phyloP scores from a whole-genome alignment of 37 sponge, comb jelly and placozoan species.

The Tethya wilhelma region DNA sequence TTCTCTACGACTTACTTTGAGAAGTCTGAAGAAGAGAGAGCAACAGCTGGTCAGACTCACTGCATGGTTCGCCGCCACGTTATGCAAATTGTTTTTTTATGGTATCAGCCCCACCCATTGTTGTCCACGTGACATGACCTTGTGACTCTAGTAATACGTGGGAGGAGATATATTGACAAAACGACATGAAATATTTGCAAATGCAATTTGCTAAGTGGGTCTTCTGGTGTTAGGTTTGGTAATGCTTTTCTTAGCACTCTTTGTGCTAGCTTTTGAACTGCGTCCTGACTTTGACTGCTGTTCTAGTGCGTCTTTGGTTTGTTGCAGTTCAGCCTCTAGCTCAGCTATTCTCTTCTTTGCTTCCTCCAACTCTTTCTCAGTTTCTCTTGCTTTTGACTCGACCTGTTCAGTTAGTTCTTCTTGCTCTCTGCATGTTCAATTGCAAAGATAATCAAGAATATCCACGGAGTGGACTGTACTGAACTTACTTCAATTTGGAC shows the following conservation, averaged over 20 bases:
- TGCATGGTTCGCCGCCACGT: too few species aligned
- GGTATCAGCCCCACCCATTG: too few species aligned
- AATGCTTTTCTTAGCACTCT: neutral
- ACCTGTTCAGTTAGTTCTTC: slow-evolving; percentile 20
- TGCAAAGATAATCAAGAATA: neutral
- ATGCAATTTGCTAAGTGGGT: too few species aligned
- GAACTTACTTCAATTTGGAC: slow-evolving; percentile 34
- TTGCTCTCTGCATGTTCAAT: slow-evolving; percentile 29
- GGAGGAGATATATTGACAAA: too few species aligned
- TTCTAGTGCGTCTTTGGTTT: slow-evolving; percentile 2
- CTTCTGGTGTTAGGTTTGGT: too few species aligned
- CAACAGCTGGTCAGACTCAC: too few species aligned
- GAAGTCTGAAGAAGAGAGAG: too few species aligned
- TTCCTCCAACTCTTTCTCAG: slow-evolving; percentile 38
- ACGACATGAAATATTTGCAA: too few species aligned
- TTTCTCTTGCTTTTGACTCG: slow-evolving; percentile 10
- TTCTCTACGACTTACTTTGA: too few species aligned
- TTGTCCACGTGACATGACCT: too few species aligned
- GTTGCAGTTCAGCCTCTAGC: slow-evolving; percentile 27
- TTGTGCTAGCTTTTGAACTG: neutral
- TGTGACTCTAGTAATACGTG: too few species aligned
- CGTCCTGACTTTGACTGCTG: neutral
- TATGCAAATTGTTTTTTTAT: too few species aligned
- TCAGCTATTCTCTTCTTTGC: slow-evolving; percentile 2
- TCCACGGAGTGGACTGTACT: neutral